Evolutionary conservation across 2,113 vertebrate genomes (phyloP).

Genomic region (Glaucidium brasilianum): DNA sequence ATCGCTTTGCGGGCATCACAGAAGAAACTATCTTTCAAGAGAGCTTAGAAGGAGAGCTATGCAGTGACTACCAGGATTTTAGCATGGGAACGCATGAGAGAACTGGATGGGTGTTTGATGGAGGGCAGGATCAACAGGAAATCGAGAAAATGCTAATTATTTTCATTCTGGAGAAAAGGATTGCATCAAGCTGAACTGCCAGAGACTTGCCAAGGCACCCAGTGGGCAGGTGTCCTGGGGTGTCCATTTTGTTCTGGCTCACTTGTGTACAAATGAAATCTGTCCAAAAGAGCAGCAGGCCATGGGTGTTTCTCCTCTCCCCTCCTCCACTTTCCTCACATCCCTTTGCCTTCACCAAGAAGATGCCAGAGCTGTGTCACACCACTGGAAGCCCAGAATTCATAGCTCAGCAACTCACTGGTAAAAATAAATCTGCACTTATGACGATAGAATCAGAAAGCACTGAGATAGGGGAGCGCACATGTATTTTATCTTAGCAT

Average conservation of each 20-base stretch:
- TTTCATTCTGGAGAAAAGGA: neutral
- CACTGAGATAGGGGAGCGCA: neutral
- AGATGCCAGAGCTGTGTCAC: neutral
- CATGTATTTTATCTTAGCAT: neutral
- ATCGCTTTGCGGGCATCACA: neutral
- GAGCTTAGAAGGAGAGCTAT: neutral
- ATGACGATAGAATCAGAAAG: neutral
- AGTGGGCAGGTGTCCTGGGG: accelerated
- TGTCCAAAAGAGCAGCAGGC: neutral
- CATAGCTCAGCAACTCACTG: neutral
- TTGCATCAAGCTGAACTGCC: neutral
- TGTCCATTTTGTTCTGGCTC: neutral
- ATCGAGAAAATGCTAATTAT: neutral
- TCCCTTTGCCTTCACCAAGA: neutral
- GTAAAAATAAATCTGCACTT: neutral
- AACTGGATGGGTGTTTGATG: neutral
- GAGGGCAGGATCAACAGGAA: neutral
- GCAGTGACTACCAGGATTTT: neutral
- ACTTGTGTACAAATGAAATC: neutral
- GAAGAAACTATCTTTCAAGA: neutral
- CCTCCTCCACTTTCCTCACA: neutral
- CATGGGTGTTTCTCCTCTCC: neutral
- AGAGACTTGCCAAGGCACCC: accelerated
- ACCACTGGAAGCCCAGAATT: neutral
- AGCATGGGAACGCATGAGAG: neutral